Percentiles rank a stretch among this genome's conserved stretches.
Evolutionary conservation across 2,113 vertebrate species (phyloP).

Genomic region (Okapia johnstoni): DNA sequence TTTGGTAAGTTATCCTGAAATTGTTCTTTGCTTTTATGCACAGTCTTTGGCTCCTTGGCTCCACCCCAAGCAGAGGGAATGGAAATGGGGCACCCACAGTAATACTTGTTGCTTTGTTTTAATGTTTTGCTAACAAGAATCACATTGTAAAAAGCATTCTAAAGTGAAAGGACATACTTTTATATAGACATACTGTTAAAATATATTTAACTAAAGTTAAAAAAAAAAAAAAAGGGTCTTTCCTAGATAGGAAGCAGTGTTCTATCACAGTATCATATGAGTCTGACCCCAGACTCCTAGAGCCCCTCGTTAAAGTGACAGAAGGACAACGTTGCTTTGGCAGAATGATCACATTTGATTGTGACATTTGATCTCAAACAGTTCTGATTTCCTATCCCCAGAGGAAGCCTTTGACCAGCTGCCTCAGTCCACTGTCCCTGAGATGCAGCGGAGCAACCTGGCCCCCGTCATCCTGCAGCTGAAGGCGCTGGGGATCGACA

Average conservation of each 20-base stretch:
- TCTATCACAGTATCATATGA: background rate
- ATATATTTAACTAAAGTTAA: background rate
- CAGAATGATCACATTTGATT: background rate
- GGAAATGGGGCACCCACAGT: background rate
- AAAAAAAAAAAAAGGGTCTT: background rate
- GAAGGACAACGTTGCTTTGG: background rate
- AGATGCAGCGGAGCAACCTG: constrained; percentile 98
- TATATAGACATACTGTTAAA: background rate
- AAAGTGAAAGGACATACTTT: background rate
- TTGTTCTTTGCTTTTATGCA: background rate
- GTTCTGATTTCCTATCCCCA: constrained; percentile 73
- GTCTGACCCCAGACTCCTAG: background rate
- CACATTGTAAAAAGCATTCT: background rate
- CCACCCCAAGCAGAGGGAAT: background rate
- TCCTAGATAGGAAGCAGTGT: background rate
- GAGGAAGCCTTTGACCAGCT: constrained; percentile 97
- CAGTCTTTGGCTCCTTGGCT: background rate
- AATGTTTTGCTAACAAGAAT: constrained; percentile 12
- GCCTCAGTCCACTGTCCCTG: constrained; percentile 90
- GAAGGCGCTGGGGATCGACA: constrained; percentile 97
- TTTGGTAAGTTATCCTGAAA: constrained; percentile 21
- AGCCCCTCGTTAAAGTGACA: background rate
- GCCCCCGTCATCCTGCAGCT: constrained; percentile 97
- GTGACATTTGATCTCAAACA: background rate
- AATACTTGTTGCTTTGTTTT: background rate